Conservation (phyloP, 2,888 invertebrate genomes). For the Sarcophaga rosellei region DNA sequence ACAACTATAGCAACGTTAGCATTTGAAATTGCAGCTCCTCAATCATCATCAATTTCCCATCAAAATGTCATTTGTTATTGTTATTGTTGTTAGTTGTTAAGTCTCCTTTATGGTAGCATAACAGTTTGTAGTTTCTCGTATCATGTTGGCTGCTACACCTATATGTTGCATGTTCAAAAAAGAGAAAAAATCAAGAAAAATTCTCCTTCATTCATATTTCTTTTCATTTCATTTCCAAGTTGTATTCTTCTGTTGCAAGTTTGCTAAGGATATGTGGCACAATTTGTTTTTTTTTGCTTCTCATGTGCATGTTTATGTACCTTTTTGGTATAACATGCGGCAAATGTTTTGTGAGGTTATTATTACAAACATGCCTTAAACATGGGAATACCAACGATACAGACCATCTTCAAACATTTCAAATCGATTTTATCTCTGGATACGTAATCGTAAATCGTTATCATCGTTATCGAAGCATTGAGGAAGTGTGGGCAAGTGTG, state of each 20-base stretch:
- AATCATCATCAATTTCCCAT: constrained; percentile 81
- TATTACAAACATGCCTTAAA: not conserved
- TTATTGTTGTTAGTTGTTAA: constrained; percentile 9
- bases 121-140: not conserved
- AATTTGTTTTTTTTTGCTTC: not conserved
- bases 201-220: constrained; percentile 4
- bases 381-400: not conserved
- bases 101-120: not conserved
- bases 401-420: not conserved
- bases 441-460: not conserved
- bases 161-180: constrained; percentile 30
- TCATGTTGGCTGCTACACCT: not conserved
- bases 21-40: constrained; percentile 68
- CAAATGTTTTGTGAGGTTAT: not conserved
- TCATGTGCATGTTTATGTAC: not conserved
- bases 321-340: not conserved
- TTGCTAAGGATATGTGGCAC: not conserved
- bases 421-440: not conserved
- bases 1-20: constrained; percentile 40
- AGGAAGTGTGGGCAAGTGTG: not conserved
- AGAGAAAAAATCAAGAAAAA: not conserved
- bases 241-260: constrained; percentile 9
- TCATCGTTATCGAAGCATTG: constrained; percentile 7
- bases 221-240: constrained; percentile 46
- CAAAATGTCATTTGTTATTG: constrained; percentile 76